phyloP scores from a whole-genome alignment of 1,140 invertebrate species.

The Cydia fagiglandana region DNA sequence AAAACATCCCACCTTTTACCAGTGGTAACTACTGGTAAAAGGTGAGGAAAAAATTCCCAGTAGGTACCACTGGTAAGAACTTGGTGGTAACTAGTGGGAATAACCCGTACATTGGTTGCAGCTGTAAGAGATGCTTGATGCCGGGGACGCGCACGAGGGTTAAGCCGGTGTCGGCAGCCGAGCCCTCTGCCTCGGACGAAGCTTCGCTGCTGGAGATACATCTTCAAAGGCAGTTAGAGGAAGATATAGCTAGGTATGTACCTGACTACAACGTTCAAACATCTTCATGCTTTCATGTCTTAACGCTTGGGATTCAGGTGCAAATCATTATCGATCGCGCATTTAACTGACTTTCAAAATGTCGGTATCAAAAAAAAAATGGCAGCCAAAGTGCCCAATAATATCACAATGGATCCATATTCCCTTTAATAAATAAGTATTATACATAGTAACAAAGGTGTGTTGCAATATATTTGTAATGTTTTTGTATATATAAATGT shows the following conservation, averaged over 20 bases:
- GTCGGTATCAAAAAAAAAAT: background rate
- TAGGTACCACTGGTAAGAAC: too few relatives aligned
- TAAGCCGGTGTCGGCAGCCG: constrained; percentile 58
- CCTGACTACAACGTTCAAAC: background rate
- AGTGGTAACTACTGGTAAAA: too few relatives aligned
- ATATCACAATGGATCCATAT: background rate
- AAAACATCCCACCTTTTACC: too few relatives aligned
- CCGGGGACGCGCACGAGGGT: constrained; percentile 55
- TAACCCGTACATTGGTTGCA: constrained; percentile 6
- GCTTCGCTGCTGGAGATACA: constrained; percentile 58
- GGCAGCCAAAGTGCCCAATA: background rate
- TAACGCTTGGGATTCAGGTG: constrained; percentile 6
- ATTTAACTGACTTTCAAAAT: background rate
- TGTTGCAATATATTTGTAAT: too few relatives aligned
- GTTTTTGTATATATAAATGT: too few relatives aligned
- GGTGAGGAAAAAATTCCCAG: too few relatives aligned
- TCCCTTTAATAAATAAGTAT: too few relatives aligned
- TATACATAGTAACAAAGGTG: too few relatives aligned
- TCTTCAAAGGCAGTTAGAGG: constrained; percentile 64
- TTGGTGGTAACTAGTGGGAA: too few relatives aligned
- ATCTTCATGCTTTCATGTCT: background rate
- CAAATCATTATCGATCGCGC: background rate
- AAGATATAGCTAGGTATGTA: constrained; percentile 66
- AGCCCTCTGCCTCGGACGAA: constrained; percentile 60
- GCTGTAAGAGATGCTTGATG: constrained; percentile 66